Percentiles rank a stretch among this genome's conserved stretches.
Evolutionary conservation across 2,113 vertebrate species (phyloP).

Genomic region (Alligator sinensis): DNA sequence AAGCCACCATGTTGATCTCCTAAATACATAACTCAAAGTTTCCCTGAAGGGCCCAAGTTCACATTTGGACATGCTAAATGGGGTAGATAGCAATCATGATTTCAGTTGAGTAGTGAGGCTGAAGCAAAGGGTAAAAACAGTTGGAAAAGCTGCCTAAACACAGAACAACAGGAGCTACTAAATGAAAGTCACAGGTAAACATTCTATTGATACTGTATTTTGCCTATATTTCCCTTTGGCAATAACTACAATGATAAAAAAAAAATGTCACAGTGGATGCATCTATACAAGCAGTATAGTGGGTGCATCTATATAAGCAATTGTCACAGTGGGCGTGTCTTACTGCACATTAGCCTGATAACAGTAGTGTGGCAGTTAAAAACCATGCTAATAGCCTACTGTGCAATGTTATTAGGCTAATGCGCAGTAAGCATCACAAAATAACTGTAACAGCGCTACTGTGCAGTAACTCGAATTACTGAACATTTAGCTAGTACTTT

Average conservation of each 20-base stretch:
- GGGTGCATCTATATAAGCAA: too few species aligned
- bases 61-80: background rate
- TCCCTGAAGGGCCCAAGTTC: background rate
- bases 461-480: too few species aligned
- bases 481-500: too few species aligned
- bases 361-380: background rate
- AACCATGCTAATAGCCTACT: too few species aligned
- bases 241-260: background rate
- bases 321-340: too few species aligned
- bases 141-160: background rate
- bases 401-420: too few species aligned
- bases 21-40: background rate
- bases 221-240: background rate
- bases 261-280: background rate
- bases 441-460: too few species aligned
- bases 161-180: background rate
- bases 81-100: background rate
- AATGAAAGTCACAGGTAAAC: background rate
- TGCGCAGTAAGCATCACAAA: too few species aligned
- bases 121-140: background rate
- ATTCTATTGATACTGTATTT: background rate
- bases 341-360: too few species aligned
- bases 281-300: too few species aligned
- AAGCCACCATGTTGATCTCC: background rate
- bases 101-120: background rate